Conservation (phyloP, 2,113 vertebrate genomes). For the Petromus typicus region DNA sequence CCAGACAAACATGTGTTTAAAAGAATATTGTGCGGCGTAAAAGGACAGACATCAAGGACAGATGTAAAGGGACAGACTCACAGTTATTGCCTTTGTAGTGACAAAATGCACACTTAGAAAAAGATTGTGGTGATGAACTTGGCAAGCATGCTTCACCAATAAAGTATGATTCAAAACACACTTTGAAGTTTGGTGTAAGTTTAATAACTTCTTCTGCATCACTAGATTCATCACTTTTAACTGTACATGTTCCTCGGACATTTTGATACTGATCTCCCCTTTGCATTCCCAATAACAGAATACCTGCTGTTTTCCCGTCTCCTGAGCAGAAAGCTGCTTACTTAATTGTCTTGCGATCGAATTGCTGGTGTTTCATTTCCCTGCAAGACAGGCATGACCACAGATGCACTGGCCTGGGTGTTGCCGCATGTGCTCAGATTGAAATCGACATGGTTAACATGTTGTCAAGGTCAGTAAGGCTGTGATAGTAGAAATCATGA, state of each 20-base stretch:
- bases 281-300: slow-evolving; percentile 31
- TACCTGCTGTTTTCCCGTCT: slow-evolving; percentile 47
- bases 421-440: neutral
- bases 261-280: neutral
- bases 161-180: neutral
- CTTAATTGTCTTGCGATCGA: neutral
- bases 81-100: neutral
- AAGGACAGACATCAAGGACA: neutral
- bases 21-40: neutral
- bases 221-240: neutral
- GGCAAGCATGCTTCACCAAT: neutral
- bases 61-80: too few relatives aligned
- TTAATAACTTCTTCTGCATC: slow-evolving; percentile 53
- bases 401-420: neutral
- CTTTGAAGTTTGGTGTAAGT: neutral
- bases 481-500: neutral
- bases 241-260: slow-evolving; percentile 5
- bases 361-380: neutral
- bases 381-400: neutral
- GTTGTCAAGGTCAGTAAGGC: neutral
- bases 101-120: neutral
- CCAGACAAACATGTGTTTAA: neutral
- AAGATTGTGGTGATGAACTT: neutral
- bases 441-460: neutral
- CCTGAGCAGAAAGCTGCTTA: neutral